Evolutionary conservation across 2,888 invertebrate species (phyloP), one percentile per base, ranked within the genome.

Genomic region (Tetranychus truncatus): DNA sequence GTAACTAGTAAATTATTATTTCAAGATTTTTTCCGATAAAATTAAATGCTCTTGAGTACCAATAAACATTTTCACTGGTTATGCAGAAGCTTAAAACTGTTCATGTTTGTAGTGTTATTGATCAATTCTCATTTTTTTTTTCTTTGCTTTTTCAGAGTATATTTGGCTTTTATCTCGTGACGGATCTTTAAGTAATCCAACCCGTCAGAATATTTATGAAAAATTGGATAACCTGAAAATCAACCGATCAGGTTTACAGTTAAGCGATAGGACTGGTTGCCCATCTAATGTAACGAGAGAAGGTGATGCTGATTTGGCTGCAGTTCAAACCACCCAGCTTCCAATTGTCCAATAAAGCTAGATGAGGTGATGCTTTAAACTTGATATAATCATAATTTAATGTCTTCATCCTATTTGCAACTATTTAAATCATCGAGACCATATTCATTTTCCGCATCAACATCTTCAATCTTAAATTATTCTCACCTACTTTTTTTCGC

Each of bases 121-220:
- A 18, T 72, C 44, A n/a, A 44, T 45, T 45, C 11, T 21, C 24
- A 34, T 34, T 24, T 2, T 24, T 24, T 24, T 72, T 72, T 9
- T 72, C 45, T 34, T 21, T 21, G 6, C 21, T 2, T 34, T 34
- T 55, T 55, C 55, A 75, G 77, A 76, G 44, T 77, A 77, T 67
- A 67, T 77, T 46, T 77, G 77, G 77, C 24, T 77, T 15, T 72
- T 77, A n/a, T 76, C 76, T 4, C 72, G 76, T 21, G 75, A 75
- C 21, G 77, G 77, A 5, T 71, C 72, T 5, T 55, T 77, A 11
- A 72, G 74, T 18, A 77, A 77, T 65, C 77, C 77, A 65, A 76
- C 77, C 11, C 74, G 77, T 24, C 77, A 77, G 67, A 77, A 77
- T 71, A 76, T 77, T 46, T 77, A 77, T 69, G 77, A 77, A 71